phyloP scores from a whole-genome alignment of 2,888 invertebrate species.

The Megamerina dolium region DNA sequence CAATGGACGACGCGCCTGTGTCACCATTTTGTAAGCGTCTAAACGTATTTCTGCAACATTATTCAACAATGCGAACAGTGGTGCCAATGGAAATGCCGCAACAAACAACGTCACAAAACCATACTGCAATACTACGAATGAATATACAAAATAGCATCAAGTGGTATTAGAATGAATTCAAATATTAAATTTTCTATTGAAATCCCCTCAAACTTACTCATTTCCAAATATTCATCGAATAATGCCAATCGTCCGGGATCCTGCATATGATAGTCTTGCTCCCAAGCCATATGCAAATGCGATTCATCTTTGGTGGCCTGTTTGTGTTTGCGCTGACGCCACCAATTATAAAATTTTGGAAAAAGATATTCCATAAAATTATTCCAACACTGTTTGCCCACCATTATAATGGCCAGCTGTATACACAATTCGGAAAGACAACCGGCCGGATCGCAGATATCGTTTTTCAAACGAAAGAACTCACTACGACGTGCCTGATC shows the following conservation, averaged over 20 bases:
- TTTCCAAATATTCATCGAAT: slow-evolving; percentile 95
- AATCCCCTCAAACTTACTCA: slow-evolving; percentile 86
- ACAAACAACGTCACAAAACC: slow-evolving; percentile 97
- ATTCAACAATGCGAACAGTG: slow-evolving; percentile 89
- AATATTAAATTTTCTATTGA: too few relatives aligned
- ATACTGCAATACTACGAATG: slow-evolving; percentile 81
- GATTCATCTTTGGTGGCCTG: slow-evolving; percentile 68
- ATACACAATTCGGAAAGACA: slow-evolving; percentile 89
- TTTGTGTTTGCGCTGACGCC: slow-evolving; percentile 72
- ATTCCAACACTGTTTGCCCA: slow-evolving; percentile 90
- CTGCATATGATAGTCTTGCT: slow-evolving; percentile 88
- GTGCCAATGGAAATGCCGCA: slow-evolving; percentile 94
- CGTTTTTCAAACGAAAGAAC: slow-evolving; percentile 70
- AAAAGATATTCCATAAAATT: slow-evolving; percentile 86
- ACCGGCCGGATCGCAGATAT: slow-evolving; percentile 88
- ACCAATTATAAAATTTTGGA: slow-evolving; percentile 87
- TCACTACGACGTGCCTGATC: slow-evolving; percentile 66
- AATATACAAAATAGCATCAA: neutral
- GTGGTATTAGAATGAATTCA: neutral
- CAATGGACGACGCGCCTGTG: slow-evolving; percentile 80
- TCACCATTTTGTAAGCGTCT: slow-evolving; percentile 97
- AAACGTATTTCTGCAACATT: slow-evolving; percentile 92
- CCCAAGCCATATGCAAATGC: slow-evolving; percentile 79
- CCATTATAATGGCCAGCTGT: slow-evolving; percentile 88
- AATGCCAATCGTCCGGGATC: slow-evolving; percentile 83